A percentile compares a stretch with the other conserved stretches of the same genome.
phyloP scores from a whole-genome alignment of 1,140 invertebrate species.

The Drosophila lacteicornis region DNA sequence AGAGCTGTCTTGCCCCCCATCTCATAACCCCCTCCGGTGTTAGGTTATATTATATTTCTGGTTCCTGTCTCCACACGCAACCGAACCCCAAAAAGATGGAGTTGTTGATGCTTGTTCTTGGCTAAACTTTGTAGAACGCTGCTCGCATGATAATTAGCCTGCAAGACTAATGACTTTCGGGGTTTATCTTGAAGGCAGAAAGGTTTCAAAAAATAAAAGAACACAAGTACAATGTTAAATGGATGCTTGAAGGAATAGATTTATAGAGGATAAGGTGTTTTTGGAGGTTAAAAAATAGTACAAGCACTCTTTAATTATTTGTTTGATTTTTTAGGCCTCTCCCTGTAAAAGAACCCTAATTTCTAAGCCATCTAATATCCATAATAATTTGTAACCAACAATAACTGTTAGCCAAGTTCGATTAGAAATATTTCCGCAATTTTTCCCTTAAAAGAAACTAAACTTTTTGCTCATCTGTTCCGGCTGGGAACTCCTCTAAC shows the following conservation, averaged over 20 bases:
- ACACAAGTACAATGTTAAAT: conserved; percentile 54
- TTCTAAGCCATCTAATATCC: background rate
- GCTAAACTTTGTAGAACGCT: conserved; percentile 61
- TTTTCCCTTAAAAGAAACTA: conserved; percentile 13
- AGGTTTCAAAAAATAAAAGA: conserved; percentile 36
- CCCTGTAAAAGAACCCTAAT: background rate
- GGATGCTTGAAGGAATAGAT: conserved; percentile 17
- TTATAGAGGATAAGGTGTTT: background rate
- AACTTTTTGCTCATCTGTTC: conserved; percentile 9
- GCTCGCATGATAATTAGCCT: conserved; percentile 69
- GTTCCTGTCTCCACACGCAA: conserved; percentile 55
- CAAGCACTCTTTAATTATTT: too few relatives aligned
- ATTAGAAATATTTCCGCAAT: conserved; percentile 5
- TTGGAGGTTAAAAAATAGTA: too few relatives aligned
- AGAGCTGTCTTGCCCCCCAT: conserved; percentile 10
- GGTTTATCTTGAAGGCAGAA: conserved; percentile 33
- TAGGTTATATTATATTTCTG: conserved; percentile 14
- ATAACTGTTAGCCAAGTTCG: background rate
- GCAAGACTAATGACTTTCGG: conserved; percentile 68
- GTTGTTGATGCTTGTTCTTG: conserved; percentile 57
- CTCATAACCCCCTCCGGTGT: conserved; percentile 1
- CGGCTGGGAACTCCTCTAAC: conserved; percentile 5
- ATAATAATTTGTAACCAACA: background rate
- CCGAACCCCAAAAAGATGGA: conserved; percentile 33
- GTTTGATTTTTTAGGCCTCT: too few relatives aligned